Conservation (phyloP, 2,797 vertebrate species). For the Catostomus latipinnis region DNA sequence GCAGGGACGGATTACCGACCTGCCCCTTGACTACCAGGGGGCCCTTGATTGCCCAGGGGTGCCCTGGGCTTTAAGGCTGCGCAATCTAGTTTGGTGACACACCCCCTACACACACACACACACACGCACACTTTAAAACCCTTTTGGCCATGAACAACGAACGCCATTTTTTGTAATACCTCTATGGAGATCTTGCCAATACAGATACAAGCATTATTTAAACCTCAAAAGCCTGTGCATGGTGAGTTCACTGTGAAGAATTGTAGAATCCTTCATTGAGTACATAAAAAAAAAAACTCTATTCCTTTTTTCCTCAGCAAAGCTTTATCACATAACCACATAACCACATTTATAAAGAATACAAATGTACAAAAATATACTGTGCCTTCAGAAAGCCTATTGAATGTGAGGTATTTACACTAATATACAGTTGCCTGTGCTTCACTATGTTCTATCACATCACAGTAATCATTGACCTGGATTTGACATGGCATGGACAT, state of each 20-base stretch:
- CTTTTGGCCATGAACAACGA: too few species aligned
- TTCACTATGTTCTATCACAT: conserved; percentile 8
- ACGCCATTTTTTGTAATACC: background rate
- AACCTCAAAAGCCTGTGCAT: background rate
- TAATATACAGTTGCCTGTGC: background rate
- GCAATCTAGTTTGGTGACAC: too few species aligned
- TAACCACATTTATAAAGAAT: background rate
- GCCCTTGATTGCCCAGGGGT: too few species aligned
- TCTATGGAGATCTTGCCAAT: background rate
- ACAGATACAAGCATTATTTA: background rate
- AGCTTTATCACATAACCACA: background rate
- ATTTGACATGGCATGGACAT: conserved; percentile 8
- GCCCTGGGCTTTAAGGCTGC: too few species aligned
- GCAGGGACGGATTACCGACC: too few species aligned
- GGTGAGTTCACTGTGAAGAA: background rate
- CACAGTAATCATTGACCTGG: conserved; percentile 22
- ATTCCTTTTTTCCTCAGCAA: too few species aligned
- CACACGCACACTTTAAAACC: too few species aligned
- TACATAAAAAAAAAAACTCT: background rate
- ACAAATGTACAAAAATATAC: background rate
- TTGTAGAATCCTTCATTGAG: background rate
- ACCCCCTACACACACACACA: too few species aligned
- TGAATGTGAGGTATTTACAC: background rate
- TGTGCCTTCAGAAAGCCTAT: background rate
- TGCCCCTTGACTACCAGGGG: too few species aligned